These are phyloP conservation scores for Keiferia lycopersicella DNA, from an alignment of 2,888 invertebrate species.

Conservation along the genomic window DNA sequence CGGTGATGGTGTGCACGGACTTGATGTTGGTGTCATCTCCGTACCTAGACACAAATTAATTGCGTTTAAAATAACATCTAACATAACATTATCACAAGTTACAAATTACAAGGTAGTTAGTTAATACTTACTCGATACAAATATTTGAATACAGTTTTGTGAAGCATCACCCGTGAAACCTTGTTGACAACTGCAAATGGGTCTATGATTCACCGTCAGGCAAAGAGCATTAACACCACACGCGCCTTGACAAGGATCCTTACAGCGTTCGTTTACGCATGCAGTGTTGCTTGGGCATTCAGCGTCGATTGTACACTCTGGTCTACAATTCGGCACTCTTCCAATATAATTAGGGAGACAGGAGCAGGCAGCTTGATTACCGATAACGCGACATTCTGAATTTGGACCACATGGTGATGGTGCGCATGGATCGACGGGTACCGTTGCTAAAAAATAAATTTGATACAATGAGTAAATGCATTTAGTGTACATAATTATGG, in stretches of 20 bases:
- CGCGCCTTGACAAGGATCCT: constrained; percentile 89
- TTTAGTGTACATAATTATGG: no score
- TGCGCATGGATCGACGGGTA: constrained; percentile 83
- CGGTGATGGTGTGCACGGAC: constrained; percentile 91
- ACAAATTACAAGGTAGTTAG: neutral
- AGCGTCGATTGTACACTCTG: constrained; percentile 89
- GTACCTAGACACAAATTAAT: constrained; percentile 68
- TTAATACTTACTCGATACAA: constrained; percentile 63
- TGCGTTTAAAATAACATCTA: neutral
- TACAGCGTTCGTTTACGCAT: constrained; percentile 90
- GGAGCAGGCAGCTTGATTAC: constrained; percentile 92
- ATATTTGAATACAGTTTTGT: constrained; percentile 83
- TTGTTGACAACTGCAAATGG: constrained; percentile 90
- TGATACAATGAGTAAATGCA: neutral
- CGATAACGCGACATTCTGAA: constrained; percentile 90
- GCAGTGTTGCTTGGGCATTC: constrained; percentile 92
- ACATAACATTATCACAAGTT: neutral
- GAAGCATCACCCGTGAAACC: constrained; percentile 91
- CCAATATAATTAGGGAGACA: constrained; percentile 91
- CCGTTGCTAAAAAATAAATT: constrained; percentile 43
- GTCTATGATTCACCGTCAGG: constrained; percentile 90
- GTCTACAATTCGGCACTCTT: constrained; percentile 92
- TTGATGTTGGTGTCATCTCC: constrained; percentile 83
- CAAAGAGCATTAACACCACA: constrained; percentile 92
- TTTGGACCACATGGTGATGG: constrained; percentile 93